Conservation (phyloP, 1,140 invertebrate species). For the Drosophila equinoxialis region DNA sequence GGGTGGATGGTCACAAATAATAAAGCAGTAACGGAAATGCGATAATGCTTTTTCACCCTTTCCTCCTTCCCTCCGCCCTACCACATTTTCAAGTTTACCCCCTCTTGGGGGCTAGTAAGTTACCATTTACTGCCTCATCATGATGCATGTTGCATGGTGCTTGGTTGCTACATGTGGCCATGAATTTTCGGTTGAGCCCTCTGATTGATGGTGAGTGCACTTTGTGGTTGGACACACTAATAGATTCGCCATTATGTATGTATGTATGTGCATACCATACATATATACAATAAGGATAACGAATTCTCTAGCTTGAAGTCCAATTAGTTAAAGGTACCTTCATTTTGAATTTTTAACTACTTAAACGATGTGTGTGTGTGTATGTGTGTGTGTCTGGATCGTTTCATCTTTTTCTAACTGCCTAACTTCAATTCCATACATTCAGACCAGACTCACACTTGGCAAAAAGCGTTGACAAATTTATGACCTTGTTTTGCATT, state of each 20-base stretch:
- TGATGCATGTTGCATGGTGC: background rate
- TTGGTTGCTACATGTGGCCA: slow-evolving; percentile 6
- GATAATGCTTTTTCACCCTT: slow-evolving; percentile 36
- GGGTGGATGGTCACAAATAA: slow-evolving; percentile 33
- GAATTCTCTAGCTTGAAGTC: background rate
- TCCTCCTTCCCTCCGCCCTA: background rate
- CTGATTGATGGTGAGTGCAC: slow-evolving; percentile 41
- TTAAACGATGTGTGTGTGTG: background rate
- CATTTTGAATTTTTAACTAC: background rate
- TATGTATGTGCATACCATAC: no score
- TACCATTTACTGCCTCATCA: background rate
- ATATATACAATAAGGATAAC: background rate
- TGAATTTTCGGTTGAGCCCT: slow-evolving; percentile 15
- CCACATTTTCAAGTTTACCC: slow-evolving; percentile 37
- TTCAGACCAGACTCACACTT: background rate
- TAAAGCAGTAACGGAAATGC: slow-evolving; percentile 58
- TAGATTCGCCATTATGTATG: background rate
- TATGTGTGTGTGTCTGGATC: no score
- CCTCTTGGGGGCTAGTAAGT: background rate
- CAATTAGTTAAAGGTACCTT: slow-evolving; percentile 1
- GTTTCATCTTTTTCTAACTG: no score
- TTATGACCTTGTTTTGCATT: slow-evolving; percentile 74
- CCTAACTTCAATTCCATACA: no score
- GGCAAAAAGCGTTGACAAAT: slow-evolving; percentile 74
- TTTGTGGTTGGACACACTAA: slow-evolving; percentile 25